phyloP scores from a whole-genome alignment of 1,140 invertebrate species.

The Lasaia peninsularis region DNA sequence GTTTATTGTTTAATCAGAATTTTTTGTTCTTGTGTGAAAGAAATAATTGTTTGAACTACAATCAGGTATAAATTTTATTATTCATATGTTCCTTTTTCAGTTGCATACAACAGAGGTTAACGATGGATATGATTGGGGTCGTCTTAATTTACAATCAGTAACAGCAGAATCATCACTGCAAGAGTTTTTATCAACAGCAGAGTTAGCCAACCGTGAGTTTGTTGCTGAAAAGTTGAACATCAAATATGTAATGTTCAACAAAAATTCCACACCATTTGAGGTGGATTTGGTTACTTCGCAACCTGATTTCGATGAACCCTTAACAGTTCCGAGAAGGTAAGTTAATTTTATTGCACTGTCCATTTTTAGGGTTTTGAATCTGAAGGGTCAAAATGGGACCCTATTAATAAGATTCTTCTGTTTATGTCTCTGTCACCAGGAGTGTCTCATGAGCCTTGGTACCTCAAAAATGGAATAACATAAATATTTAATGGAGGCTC shows the following conservation, averaged over 20 bases:
- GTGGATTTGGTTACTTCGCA: slow-evolving; percentile 57
- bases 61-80: background rate
- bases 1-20: too few relatives aligned
- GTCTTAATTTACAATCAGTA: slow-evolving; percentile 93
- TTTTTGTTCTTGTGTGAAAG: too few relatives aligned
- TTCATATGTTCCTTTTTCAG: slow-evolving; percentile 73
- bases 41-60: too few relatives aligned
- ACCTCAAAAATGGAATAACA: too few relatives aligned
- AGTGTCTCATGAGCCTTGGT: too few relatives aligned
- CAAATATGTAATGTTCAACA: slow-evolving; percentile 72
- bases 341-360: background rate
- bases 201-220: slow-evolving; percentile 96
- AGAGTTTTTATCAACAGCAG: slow-evolving; percentile 96
- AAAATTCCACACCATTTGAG: slow-evolving; percentile 45
- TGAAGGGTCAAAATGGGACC: too few relatives aligned
- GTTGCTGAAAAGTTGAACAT: slow-evolving; percentile 93
- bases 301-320: slow-evolving; percentile 64
- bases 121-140: slow-evolving; percentile 94
- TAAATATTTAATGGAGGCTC: too few relatives aligned
- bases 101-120: slow-evolving; percentile 91
- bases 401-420: too few relatives aligned
- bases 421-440: too few relatives aligned
- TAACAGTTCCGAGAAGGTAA: slow-evolving; percentile 72
- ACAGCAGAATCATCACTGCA: slow-evolving; percentile 97
- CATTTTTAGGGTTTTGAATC: too few relatives aligned